Conservation (phyloP, 2,797 vertebrate genomes). For the Ambastaia sidthimunki region DNA sequence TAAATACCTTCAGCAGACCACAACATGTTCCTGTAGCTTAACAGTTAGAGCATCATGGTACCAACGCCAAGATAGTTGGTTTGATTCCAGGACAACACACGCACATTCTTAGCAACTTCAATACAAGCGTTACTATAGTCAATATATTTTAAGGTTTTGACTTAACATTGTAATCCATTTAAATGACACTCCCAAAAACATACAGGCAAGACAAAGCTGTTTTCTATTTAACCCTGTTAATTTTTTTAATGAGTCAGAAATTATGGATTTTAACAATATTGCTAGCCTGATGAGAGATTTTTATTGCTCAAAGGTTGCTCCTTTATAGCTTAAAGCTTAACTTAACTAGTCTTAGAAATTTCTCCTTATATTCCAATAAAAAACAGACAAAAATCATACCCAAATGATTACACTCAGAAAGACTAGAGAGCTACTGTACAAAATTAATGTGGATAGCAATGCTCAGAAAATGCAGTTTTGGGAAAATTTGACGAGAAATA, state of each 20-base stretch:
- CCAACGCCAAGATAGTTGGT: neutral
- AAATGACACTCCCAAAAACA: neutral
- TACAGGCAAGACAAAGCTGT: neutral
- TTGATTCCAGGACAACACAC: neutral
- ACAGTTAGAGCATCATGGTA: neutral
- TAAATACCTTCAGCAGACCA: neutral
- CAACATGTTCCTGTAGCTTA: neutral
- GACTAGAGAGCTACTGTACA: neutral
- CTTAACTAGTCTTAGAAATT: neutral
- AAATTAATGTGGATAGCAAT: neutral
- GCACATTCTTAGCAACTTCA: neutral
- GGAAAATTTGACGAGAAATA: neutral
- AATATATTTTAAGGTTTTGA: neutral
- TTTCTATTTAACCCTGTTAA: neutral
- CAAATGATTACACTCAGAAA: neutral
- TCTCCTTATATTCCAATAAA: neutral
- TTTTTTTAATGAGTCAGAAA: slow-evolving; percentile 5
- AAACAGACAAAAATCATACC: neutral
- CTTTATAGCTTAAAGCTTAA: neutral
- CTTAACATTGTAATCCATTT: neutral
- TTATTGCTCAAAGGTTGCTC: neutral
- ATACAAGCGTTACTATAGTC: neutral
- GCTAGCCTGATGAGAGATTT: neutral
- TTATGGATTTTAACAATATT: slow-evolving; percentile 25
- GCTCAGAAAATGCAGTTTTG: neutral